phyloP scores from a whole-genome alignment of 2,797 vertebrate genomes.

The Argentina silus region DNA sequence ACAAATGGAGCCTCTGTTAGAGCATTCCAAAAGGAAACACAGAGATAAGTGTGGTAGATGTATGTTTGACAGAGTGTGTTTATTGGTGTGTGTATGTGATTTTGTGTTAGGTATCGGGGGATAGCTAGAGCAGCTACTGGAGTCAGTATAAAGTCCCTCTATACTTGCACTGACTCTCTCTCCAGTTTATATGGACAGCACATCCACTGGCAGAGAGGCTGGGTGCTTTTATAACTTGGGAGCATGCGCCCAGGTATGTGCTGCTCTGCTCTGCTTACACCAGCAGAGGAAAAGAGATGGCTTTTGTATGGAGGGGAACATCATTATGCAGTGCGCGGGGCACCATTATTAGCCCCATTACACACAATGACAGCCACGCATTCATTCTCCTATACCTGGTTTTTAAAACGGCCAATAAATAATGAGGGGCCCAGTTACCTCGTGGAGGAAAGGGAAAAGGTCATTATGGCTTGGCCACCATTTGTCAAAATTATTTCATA shows the following conservation, averaged over 20 bases:
- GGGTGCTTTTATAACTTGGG: constrained; percentile 8
- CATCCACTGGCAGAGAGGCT: constrained; percentile 27
- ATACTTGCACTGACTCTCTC: constrained; percentile 19
- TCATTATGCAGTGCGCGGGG: constrained; percentile 76
- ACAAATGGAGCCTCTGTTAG: background rate
- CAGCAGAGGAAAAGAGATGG: constrained; percentile 51
- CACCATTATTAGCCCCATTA: constrained; percentile 84
- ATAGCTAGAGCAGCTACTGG: constrained; percentile 53
- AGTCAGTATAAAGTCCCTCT: constrained; percentile 42
- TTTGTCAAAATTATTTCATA: constrained; percentile 85
- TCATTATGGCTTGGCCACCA: constrained; percentile 72
- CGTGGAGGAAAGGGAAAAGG: constrained; percentile 70
- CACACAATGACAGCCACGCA: constrained; percentile 80
- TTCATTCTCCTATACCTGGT: constrained; percentile 82
- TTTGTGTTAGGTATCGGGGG: background rate
- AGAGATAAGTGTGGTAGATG: background rate
- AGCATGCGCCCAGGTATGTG: constrained; percentile 35
- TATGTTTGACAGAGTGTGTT: background rate
- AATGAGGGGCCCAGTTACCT: constrained; percentile 64
- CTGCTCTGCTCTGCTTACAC: constrained; percentile 38
- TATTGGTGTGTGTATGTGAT: background rate
- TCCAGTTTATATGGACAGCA: constrained; percentile 30
- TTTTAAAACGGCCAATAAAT: constrained; percentile 81
- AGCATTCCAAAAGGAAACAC: background rate
- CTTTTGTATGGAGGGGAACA: constrained; percentile 57